These are phyloP conservation scores for Philereme transversata DNA, from an alignment of 2,888 invertebrate species.

Conservation along the genomic window DNA sequence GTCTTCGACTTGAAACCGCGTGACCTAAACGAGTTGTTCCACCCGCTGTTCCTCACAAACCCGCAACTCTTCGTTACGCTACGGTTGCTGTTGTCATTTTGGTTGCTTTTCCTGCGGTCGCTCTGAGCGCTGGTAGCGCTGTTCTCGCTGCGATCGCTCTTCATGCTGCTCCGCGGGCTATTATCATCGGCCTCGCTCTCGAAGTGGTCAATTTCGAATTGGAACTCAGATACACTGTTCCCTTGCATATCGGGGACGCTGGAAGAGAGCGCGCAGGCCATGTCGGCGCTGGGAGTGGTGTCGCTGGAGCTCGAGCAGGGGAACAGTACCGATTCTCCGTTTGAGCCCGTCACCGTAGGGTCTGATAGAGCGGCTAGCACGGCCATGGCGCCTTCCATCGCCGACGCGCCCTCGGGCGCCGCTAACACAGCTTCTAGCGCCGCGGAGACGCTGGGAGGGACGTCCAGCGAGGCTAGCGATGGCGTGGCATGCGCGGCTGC, in stretches of 20 bases:
- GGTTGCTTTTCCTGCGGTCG: constrained; percentile 5
- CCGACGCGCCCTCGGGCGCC: background rate
- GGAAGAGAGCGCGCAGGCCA: constrained; percentile 57
- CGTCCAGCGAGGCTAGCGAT: background rate
- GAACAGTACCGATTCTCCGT: background rate
- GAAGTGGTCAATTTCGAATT: constrained; percentile 73
- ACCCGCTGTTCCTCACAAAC: constrained; percentile 12
- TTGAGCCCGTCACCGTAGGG: background rate
- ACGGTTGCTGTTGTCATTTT: background rate
- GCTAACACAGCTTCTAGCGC: background rate
- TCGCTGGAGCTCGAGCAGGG: constrained; percentile 84
- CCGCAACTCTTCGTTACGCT: background rate
- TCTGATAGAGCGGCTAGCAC: background rate
- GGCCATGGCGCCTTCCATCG: constrained; percentile 1
- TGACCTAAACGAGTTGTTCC: constrained; percentile 66
- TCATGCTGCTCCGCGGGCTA: constrained; percentile 29
- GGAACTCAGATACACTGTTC: constrained; percentile 50
- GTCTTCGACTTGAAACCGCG: constrained; percentile 49
- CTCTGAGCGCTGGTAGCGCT: constrained; percentile 43
- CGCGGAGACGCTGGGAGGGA: background rate
- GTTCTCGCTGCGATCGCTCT: constrained; percentile 43
- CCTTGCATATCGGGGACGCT: constrained; percentile 66
- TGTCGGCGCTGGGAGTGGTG: constrained; percentile 85
- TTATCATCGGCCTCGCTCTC: constrained; percentile 47
- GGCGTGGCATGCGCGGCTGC: background rate